These are phyloP conservation scores for Falco columbarius DNA, from an alignment of 2,797 vertebrate species.

Conservation along the genomic window DNA sequence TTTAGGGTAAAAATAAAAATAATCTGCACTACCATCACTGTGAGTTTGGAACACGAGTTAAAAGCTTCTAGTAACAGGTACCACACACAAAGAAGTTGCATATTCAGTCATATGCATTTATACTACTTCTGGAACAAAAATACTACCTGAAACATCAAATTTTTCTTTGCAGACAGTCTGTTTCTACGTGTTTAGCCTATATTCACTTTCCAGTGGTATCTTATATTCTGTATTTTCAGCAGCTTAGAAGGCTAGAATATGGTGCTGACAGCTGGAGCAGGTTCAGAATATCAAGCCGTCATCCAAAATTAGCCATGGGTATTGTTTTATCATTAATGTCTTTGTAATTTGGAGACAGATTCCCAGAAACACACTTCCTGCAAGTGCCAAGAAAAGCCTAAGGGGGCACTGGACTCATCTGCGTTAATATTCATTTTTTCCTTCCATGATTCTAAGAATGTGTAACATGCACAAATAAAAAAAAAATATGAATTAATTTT, in stretches of 20 bases:
- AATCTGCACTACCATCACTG: background rate
- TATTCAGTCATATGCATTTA: background rate
- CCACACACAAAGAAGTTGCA: background rate
- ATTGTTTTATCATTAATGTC: background rate
- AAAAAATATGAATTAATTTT: background rate
- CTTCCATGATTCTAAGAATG: background rate
- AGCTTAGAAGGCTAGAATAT: background rate
- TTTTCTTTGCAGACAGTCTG: background rate
- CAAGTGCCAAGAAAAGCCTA: background rate
- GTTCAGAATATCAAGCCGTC: background rate
- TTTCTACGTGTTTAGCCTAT: background rate
- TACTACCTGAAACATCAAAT: background rate
- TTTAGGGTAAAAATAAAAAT: background rate
- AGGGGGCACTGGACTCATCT: background rate
- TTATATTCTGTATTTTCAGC: background rate
- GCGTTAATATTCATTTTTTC: background rate
- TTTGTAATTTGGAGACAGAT: background rate
- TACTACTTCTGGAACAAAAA: background rate
- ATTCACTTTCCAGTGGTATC: background rate
- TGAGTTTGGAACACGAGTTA: background rate
- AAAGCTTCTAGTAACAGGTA: background rate
- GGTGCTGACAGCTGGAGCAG: background rate
- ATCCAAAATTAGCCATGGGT: background rate
- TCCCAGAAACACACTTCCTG: background rate
- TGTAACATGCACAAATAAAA: background rate